A percentile compares a stretch with the other conserved stretches of the same genome.
Evolutionary conservation across 2,113 vertebrate species (phyloP).

Genomic region (Lanius collurio): DNA sequence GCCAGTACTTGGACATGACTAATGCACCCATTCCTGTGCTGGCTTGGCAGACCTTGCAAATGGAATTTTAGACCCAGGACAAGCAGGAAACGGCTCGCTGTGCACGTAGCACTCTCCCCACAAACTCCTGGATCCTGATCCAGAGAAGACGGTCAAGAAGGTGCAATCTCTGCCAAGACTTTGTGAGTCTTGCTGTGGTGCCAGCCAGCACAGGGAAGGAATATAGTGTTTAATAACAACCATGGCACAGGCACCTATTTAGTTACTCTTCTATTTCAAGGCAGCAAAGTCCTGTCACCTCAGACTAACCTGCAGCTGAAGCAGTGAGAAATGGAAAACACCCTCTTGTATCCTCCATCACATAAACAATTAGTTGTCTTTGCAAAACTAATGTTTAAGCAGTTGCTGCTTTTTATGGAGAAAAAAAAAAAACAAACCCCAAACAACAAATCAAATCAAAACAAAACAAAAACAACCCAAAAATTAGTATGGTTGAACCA

Average conservation of each 20-base stretch:
- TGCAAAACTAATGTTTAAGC: neutral
- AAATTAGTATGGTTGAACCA: neutral
- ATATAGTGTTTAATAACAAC: neutral
- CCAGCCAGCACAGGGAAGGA: neutral
- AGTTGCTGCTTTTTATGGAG: neutral
- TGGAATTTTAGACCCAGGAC: neutral
- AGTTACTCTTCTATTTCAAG: neutral
- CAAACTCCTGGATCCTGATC: neutral
- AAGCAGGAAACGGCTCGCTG: neutral
- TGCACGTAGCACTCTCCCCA: neutral
- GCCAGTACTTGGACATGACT: neutral
- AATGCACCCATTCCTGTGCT: neutral
- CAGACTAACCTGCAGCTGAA: neutral
- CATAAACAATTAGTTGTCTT: neutral
- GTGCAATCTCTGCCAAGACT: neutral
- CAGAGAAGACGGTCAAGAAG: neutral
- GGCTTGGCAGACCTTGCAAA: neutral
- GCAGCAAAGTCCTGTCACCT: neutral
- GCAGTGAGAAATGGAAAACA: neutral
- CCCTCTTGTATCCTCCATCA: neutral
- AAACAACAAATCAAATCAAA: neutral
- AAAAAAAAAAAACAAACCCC: accelerated
- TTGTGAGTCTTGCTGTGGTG: neutral
- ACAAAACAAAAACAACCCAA: neutral
- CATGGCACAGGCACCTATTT: neutral